Evolutionary conservation across 2,888 invertebrate species (phyloP).

Genomic region (Eupeodes luniger): DNA sequence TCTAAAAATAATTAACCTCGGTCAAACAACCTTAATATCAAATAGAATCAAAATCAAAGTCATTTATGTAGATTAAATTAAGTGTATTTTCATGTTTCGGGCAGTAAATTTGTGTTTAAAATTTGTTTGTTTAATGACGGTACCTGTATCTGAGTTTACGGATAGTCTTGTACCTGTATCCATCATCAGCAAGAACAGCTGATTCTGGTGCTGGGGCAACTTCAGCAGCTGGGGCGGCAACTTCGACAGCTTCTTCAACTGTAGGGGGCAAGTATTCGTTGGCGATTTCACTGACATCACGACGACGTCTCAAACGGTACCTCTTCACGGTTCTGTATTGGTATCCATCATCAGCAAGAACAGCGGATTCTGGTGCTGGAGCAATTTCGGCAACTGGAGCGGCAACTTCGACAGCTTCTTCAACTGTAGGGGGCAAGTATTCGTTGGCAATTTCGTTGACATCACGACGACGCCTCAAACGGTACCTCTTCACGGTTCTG

Average conservation of each 20-base stretch:
- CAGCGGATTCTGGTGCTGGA: conserved; percentile 16
- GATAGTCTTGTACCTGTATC: conserved; percentile 59
- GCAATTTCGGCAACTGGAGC: conserved; percentile 37
- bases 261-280: conserved; percentile 62
- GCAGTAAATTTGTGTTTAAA: not conserved
- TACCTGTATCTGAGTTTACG: conserved; percentile 56
- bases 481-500: conserved; percentile 64
- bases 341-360: conserved; percentile 63
- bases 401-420: conserved; percentile 39
- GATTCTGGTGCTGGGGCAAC: conserved; percentile 41
- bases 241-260: conserved; percentile 38
- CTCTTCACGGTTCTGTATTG: conserved; percentile 65
- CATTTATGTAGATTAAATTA: not conserved
- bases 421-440: conserved; percentile 78
- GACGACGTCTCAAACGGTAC: conserved; percentile 68
- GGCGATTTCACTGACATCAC: conserved; percentile 78
- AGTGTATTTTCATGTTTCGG: not conserved
- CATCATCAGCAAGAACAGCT: conserved; percentile 50
- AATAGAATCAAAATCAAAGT: not conserved
- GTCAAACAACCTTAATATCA: too few species aligned
- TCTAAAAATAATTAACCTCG: too few species aligned
- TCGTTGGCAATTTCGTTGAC: conserved; percentile 80
- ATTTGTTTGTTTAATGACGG: conserved; percentile 34
- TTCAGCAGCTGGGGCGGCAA: conserved; percentile 46
- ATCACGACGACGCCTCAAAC: conserved; percentile 77